phyloP scores from a whole-genome alignment of 1,140 invertebrate species.

The Oreohelix idahoensis region DNA sequence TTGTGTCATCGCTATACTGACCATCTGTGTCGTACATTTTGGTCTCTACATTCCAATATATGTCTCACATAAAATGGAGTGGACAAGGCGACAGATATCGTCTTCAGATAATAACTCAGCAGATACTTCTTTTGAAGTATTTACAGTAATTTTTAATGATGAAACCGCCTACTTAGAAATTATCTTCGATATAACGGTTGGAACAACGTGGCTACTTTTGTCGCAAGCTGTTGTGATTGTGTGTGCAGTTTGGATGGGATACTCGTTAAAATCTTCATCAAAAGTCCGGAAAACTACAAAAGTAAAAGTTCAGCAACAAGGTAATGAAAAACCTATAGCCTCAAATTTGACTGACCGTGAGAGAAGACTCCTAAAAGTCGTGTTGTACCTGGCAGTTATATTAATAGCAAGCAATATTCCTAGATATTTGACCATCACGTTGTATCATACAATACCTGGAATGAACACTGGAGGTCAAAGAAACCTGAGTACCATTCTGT shows the following conservation, averaged over 20 bases:
- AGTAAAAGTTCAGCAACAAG: not conserved
- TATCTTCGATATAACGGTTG: not conserved
- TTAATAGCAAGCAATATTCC: not conserved
- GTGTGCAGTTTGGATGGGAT: too few relatives aligned
- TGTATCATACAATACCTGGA: not conserved
- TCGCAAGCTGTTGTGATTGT: too few relatives aligned
- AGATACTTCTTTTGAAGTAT: not conserved
- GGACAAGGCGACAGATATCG: not conserved
- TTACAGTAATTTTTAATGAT: not conserved
- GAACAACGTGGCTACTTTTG: not conserved
- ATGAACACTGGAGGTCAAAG: not conserved
- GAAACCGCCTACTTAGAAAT: not conserved
- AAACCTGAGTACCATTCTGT: not conserved
- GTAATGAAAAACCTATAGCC: not conserved
- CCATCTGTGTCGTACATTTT: not conserved
- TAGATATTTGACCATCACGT: not conserved
- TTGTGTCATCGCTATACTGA: not conserved
- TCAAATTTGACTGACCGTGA: not conserved
- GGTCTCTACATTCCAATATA: not conserved
- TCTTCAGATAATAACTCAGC: not conserved
- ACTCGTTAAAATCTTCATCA: not conserved
- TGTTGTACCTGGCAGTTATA: not conserved
- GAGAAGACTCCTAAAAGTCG: not conserved
- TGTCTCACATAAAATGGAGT: too few relatives aligned
- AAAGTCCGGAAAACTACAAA: not conserved